Evolutionary conservation across 30 jellyfish, hydroid and myxozoan genomes (phyloP), one percentile per base, ranked within the genome.

Genomic region (Cassiopea andromeda): DNA sequence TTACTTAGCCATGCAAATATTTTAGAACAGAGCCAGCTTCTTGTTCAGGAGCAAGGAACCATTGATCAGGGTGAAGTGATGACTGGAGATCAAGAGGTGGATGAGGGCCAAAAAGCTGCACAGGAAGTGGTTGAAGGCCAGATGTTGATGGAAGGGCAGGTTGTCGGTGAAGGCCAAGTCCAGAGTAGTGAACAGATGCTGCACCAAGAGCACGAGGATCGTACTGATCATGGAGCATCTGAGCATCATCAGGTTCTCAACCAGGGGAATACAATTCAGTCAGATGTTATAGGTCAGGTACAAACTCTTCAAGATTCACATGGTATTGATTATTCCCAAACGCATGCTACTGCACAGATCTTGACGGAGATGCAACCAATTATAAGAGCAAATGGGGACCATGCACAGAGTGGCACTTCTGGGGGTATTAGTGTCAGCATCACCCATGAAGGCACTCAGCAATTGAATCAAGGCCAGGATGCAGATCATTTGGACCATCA

Each of bases 291-390:
- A 7, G 72, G 74, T 60, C 86, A 77, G 72, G 27, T 47, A 48
- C 83, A 83, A 50, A 57, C 77, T 13, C 75, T 83, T 5, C 84
- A 83, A 83, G 91, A 64, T 13, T 17, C 83, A 8, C 80, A 69
- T 46, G 77, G 90, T 44, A 66, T 82, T n/a, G 90, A 83, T 58
- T 73, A 60, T 12, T 83, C 91, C 1, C 91, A 83, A 69, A 72
- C 91, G 13, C 91, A 83, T 45, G 91, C 91, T 1, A 83, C 91
- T 1, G 91, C 91, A 38, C 91, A 83, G 66, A 83, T 83, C 44
- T 72, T 83, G 54, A 83, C 91, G 14, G 91, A 83, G 71, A 83
- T 83, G 91, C 91, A 83, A 57, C 91, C 91, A 27, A 69, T 83
- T 19, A 83, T 60, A 4, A 78, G 48, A 44, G 54, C 50, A 38